Conservation (phyloP, 2,113 vertebrate genomes). For the Cottus gobio region DNA sequence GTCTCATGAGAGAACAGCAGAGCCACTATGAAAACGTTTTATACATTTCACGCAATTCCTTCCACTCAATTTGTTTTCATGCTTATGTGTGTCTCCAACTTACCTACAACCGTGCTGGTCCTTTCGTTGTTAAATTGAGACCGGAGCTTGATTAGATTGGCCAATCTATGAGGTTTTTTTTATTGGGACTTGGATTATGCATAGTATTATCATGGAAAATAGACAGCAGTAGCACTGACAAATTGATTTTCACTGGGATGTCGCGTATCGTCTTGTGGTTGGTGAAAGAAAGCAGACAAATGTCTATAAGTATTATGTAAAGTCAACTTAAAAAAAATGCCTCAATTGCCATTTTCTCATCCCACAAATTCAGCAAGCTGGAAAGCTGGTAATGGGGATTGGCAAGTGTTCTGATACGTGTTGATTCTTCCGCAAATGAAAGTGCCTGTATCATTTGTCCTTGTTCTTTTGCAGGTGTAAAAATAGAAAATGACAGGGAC, state of each 20-base stretch:
- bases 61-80: background rate
- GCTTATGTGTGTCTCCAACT: background rate
- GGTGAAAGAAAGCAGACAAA: background rate
- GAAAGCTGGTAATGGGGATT: slow-evolving; percentile 23
- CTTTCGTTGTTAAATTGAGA: background rate
- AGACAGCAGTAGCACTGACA: background rate
- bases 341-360: slow-evolving; percentile 2
- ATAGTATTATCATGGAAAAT: background rate
- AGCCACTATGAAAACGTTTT: background rate
- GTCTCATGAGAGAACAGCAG: background rate
- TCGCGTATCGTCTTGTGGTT: no score
- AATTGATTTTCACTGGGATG: background rate
- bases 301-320: background rate
- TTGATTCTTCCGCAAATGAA: slow-evolving; percentile 28
- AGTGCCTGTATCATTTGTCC: slow-evolving; percentile 23
- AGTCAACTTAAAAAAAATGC: background rate
- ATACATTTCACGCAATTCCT: background rate
- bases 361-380: slow-evolving; percentile 1
- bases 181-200: background rate
- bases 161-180: background rate
- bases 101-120: background rate
- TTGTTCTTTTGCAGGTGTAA: slow-evolving; percentile 9
- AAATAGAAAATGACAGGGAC: slow-evolving; percentile 30
- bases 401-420: slow-evolving; percentile 8
- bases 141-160: background rate